These are phyloP conservation scores for Antidorcas marsupialis DNA, from an alignment of 2,113 vertebrate genomes.

Conservation along the genomic window DNA sequence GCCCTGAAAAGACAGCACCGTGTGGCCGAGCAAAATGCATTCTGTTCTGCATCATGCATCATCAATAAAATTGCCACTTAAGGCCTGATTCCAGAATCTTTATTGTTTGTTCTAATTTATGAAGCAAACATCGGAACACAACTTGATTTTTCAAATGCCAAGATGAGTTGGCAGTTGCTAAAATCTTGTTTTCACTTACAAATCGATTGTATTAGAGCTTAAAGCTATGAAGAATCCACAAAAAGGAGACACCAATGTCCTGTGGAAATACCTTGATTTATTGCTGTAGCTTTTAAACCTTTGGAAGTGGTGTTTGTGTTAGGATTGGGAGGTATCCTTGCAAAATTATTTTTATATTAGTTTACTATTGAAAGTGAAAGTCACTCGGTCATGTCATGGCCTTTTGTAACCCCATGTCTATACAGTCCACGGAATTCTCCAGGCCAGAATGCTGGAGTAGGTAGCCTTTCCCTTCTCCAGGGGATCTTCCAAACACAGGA, in stretches of 20 bases:
- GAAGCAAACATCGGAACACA: slow-evolving; percentile 52
- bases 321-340: not conserved
- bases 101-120: slow-evolving; percentile 60
- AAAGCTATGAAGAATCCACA: not conserved
- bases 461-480: not conserved
- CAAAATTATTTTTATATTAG: not conserved
- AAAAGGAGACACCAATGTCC: not conserved
- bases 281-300: not conserved
- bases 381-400: not conserved
- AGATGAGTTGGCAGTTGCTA: slow-evolving; percentile 47
- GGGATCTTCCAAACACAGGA: not conserved
- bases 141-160: slow-evolving; percentile 54
- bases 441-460: not conserved
- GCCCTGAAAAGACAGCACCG: not conserved
- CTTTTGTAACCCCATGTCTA: not conserved
- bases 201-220: slow-evolving; percentile 33
- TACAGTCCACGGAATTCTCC: not conserved
- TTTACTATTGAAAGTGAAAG: not conserved
- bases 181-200: slow-evolving; percentile 58
- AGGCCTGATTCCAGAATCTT: slow-evolving; percentile 39
- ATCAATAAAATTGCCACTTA: slow-evolving; percentile 54
- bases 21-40: not conserved
- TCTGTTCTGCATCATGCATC: slow-evolving; percentile 44
- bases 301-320: not conserved
- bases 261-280: not conserved